A percentile compares a stretch with the other conserved stretches of the same genome.
Conservation (phyloP, 2,888 invertebrate species). For the Ophion ellenae region DNA sequence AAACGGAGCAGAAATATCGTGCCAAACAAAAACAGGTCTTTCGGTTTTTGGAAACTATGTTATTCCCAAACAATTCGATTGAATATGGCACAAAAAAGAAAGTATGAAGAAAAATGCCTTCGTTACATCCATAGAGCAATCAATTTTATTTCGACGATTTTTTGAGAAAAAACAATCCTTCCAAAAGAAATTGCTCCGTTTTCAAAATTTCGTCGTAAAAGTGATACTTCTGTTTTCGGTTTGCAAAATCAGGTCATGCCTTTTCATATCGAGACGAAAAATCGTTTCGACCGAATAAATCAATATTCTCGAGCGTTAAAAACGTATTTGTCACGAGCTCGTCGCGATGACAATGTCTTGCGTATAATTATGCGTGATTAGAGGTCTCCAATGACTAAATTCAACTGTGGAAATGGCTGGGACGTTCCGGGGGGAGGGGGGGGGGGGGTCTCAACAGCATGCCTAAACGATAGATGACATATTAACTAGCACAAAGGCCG, state of each 20-base stretch:
- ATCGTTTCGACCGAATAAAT: conserved; percentile 7
- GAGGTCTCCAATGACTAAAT: conserved; percentile 44
- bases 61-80: too few relatives aligned
- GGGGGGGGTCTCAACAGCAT: conserved; percentile 53
- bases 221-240: background rate
- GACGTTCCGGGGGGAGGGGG: background rate
- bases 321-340: conserved; percentile 29
- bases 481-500: conserved; percentile 69
- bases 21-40: background rate
- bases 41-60: too few relatives aligned
- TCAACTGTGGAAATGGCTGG: conserved; percentile 41
- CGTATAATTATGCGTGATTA: conserved; percentile 47
- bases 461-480: conserved; percentile 67
- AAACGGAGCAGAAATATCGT: background rate
- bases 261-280: background rate
- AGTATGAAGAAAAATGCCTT: too few relatives aligned
- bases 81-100: too few relatives aligned
- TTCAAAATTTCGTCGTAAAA: background rate
- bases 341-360: conserved; percentile 35
- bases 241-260: background rate
- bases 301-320: conserved; percentile 19
- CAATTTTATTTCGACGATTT: background rate
- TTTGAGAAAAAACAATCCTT: background rate
- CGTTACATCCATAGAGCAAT: too few relatives aligned
- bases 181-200: background rate